phyloP scores from a whole-genome alignment of 2,113 vertebrate species.

The Aphyosemion australe region DNA sequence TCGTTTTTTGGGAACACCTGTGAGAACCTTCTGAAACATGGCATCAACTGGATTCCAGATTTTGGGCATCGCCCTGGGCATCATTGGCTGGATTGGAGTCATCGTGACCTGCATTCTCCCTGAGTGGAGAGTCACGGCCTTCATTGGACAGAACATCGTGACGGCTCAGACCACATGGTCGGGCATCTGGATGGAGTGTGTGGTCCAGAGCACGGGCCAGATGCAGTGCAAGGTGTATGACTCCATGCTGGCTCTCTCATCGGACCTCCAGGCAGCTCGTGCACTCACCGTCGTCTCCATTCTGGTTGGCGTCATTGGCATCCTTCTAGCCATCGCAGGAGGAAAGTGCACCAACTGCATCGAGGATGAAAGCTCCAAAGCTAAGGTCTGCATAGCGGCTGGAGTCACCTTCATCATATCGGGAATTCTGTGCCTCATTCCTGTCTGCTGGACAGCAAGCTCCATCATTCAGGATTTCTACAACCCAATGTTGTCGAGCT shows the following conservation, averaged over 20 bases:
- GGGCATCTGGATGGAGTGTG: constrained; percentile 95
- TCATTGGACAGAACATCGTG: constrained; percentile 87
- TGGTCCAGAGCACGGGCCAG: constrained; percentile 81
- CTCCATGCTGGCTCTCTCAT: constrained; percentile 84
- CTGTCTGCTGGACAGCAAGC: constrained; percentile 89
- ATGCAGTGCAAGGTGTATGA: constrained; percentile 87
- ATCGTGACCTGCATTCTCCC: constrained; percentile 86
- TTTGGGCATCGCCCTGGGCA: constrained; percentile 83
- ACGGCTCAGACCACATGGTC: constrained; percentile 88
- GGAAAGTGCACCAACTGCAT: constrained; percentile 96
- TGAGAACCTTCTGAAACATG: constrained; percentile 72
- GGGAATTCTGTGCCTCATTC: constrained; percentile 84
- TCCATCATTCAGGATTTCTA: constrained; percentile 86
- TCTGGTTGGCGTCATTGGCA: constrained; percentile 81
- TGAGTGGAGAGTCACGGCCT: constrained; percentile 90
- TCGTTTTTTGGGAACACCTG: constrained; percentile 12
- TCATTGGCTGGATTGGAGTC: constrained; percentile 89
- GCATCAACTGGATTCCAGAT: constrained; percentile 88
- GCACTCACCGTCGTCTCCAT: constrained; percentile 85
- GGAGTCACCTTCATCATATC: constrained; percentile 84
- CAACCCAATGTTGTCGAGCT: constrained; percentile 70
- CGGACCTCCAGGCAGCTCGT: constrained; percentile 89
- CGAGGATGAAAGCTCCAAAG: constrained; percentile 84
- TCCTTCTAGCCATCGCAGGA: constrained; percentile 80
- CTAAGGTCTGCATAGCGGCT: constrained; percentile 79